These are phyloP conservation scores for Lamproptera curius DNA, from an alignment of 2,888 invertebrate genomes.

Conservation along the genomic window DNA sequence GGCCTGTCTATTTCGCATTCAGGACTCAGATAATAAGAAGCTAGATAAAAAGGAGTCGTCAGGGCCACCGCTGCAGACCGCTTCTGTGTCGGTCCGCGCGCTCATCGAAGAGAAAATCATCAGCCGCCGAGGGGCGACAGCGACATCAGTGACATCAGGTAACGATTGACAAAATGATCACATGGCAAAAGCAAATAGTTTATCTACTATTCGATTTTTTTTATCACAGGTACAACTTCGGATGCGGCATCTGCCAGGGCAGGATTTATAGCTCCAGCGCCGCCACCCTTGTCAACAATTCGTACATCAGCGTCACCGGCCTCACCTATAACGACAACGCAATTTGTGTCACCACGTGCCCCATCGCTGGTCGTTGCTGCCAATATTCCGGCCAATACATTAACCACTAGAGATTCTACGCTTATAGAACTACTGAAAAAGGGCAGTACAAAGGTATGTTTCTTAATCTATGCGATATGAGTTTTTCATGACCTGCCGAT, in stretches of 20 bases:
- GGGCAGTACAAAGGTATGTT: slow-evolving; percentile 75
- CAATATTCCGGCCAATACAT: slow-evolving; percentile 42
- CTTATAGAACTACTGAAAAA: slow-evolving; percentile 88
- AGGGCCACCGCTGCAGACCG: slow-evolving; percentile 93
- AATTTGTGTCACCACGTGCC: slow-evolving; percentile 66
- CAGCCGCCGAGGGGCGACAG: slow-evolving; percentile 84
- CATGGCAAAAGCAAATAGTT: neutral
- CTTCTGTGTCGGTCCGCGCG: slow-evolving; percentile 92
- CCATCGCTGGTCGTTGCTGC: slow-evolving; percentile 59
- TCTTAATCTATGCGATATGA: too few relatives aligned
- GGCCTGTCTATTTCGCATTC: too few relatives aligned
- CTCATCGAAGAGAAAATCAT: slow-evolving; percentile 96
- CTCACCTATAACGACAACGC: slow-evolving; percentile 62
- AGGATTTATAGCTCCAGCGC: slow-evolving; percentile 65
- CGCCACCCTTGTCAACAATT: slow-evolving; percentile 62
- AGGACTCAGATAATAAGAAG: slow-evolving; percentile 92
- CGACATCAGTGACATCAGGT: slow-evolving; percentile 50
- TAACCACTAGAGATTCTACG: slow-evolving; percentile 84
- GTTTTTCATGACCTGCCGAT: too few relatives aligned
- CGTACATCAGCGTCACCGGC: slow-evolving; percentile 57
- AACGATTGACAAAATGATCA: slow-evolving; percentile 9
- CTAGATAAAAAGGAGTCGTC: slow-evolving; percentile 89
- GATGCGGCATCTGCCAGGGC: slow-evolving; percentile 49
- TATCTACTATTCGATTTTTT: neutral
- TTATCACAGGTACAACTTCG: slow-evolving; percentile 40